Conservation (phyloP, 2,113 vertebrate species). For the Otis tarda region DNA sequence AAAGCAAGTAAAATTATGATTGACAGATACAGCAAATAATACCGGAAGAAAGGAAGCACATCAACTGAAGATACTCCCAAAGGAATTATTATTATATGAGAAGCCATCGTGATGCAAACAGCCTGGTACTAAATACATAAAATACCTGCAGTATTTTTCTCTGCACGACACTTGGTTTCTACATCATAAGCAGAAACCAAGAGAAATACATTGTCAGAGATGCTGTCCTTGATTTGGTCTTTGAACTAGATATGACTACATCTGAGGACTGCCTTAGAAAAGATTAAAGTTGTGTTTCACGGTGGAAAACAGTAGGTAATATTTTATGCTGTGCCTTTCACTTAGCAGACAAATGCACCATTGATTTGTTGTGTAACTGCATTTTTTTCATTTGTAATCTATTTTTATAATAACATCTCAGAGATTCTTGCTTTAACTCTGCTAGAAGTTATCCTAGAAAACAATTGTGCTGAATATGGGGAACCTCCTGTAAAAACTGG, state of each 20-base stretch:
- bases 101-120: not conserved
- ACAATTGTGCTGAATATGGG: not conserved
- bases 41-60: not conserved
- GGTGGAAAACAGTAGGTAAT: not conserved
- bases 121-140: not conserved
- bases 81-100: not conserved
- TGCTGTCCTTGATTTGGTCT: accelerated
- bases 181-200: accelerated
- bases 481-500: not conserved
- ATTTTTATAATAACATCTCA: not conserved
- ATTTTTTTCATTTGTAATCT: not conserved
- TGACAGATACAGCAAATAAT: not conserved
- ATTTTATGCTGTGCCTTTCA: not conserved
- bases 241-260: not conserved
- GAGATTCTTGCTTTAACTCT: not conserved
- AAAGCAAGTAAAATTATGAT: not conserved
- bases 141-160: not conserved
- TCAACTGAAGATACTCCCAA: not conserved
- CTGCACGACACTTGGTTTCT: not conserved
- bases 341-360: not conserved
- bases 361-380: accelerated
- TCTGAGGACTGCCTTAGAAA: not conserved
- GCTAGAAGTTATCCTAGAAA: not conserved
- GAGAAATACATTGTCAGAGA: not conserved
- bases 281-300: not conserved